phyloP scores from a whole-genome alignment of 2,888 invertebrate genomes.

The Melieria picta region DNA sequence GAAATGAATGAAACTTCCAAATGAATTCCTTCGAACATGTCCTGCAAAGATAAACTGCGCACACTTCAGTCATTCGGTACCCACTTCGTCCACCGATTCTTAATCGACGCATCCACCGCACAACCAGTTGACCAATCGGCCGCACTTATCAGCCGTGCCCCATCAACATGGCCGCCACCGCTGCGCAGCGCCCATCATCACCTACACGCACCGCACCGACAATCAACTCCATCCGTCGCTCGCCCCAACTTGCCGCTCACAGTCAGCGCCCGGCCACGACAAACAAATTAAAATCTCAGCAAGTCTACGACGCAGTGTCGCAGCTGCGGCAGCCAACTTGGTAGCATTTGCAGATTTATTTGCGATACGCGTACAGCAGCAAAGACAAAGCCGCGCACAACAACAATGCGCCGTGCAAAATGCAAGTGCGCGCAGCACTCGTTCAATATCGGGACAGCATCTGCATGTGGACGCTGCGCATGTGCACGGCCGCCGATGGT shows the following conservation, averaged over 20 bases:
- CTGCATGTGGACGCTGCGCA: slow-evolving; percentile 11
- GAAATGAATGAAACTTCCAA: not conserved
- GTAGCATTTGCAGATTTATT: slow-evolving; percentile 39
- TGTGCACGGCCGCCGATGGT: slow-evolving; percentile 18
- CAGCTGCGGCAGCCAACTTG: slow-evolving; percentile 30
- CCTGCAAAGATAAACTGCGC: too few species aligned
- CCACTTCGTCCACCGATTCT: too few species aligned
- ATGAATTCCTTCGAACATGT: not conserved
- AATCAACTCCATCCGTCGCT: not conserved
- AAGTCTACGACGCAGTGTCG: slow-evolving; percentile 22
- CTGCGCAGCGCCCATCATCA: slow-evolving; percentile 6
- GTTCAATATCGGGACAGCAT: too few species aligned
- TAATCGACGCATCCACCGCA: slow-evolving; percentile 42
- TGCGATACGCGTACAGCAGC: slow-evolving; percentile 29
- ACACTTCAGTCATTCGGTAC: too few species aligned
- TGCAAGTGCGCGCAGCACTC: not conserved
- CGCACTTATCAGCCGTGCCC: slow-evolving; percentile 5
- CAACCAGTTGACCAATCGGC: not conserved
- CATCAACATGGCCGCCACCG: not conserved
- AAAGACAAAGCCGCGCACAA: slow-evolving; percentile 25
- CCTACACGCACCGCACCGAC: not conserved
- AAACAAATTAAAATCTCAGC: slow-evolving; percentile 8
- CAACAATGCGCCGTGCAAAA: slow-evolving; percentile 30
- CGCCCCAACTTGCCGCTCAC: not conserved
- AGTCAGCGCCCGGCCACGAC: not conserved